Conservation (phyloP, 2,888 invertebrate species). For the Cataglyphis albicans region DNA sequence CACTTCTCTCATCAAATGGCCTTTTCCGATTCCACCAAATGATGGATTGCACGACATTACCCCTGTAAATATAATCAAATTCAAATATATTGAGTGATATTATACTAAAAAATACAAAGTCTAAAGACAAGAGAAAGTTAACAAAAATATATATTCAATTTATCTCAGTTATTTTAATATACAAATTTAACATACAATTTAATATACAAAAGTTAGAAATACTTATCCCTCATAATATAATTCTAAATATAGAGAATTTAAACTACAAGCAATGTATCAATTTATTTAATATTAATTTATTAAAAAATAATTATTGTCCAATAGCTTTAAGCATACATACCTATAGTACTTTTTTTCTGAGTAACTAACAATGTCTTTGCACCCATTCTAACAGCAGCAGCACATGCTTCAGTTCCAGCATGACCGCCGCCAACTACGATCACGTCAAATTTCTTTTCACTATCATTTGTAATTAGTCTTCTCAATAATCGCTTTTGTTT, state of each 20-base stretch:
- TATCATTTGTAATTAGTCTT: conserved; percentile 52
- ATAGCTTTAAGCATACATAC: conserved; percentile 82
- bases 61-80: conserved; percentile 86
- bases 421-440: conserved; percentile 96
- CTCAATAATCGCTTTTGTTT: conserved; percentile 55
- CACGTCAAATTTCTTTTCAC: conserved; percentile 88
- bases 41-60: conserved; percentile 98
- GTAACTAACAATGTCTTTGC: conserved; percentile 93
- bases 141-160: neutral
- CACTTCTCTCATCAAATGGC: conserved; percentile 94
- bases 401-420: conserved; percentile 95
- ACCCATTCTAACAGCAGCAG: conserved; percentile 94
- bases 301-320: neutral
- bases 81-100: neutral
- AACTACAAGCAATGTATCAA: neutral
- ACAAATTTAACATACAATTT: too few species aligned
- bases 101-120: neutral
- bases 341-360: conserved; percentile 93
- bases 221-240: neutral
- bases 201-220: neutral
- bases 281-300: neutral
- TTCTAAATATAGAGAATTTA: neutral
- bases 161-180: neutral
- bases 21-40: conserved; percentile 97
- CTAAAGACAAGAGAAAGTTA: neutral